These are phyloP conservation scores for Cebidichthys violaceus DNA, from an alignment of 2,113 vertebrate species.

Conservation along the genomic window DNA sequence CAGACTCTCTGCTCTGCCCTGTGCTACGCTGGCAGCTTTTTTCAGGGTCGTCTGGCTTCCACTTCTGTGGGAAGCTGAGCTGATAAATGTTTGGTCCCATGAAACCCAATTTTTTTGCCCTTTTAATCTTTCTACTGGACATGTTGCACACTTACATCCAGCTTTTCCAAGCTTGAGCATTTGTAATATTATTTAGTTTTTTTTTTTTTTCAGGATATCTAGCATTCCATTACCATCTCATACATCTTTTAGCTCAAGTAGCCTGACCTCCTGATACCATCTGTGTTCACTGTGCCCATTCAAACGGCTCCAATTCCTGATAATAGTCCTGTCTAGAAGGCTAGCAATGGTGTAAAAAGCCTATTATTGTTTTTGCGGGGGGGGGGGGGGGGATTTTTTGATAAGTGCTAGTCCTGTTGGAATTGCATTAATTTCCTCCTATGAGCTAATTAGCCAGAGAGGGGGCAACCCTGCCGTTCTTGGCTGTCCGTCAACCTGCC, in stretches of 20 bases:
- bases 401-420: slow-evolving; percentile 80
- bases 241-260: slow-evolving; percentile 48
- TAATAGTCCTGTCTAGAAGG: slow-evolving; percentile 69
- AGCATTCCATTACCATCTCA: slow-evolving; percentile 49
- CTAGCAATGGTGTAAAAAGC: slow-evolving; percentile 53
- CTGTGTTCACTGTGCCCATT: slow-evolving; percentile 50
- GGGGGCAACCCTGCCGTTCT: slow-evolving; percentile 84
- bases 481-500: slow-evolving; percentile 88
- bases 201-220: slow-evolving; percentile 15
- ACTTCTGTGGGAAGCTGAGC: slow-evolving; percentile 63
- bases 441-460: slow-evolving; percentile 91
- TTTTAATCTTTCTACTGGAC: slow-evolving; percentile 67
- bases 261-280: slow-evolving; percentile 48
- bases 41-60: slow-evolving; percentile 71
- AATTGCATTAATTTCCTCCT: slow-evolving; percentile 86
- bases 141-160: slow-evolving; percentile 50
- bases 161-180: slow-evolving; percentile 50
- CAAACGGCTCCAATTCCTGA: slow-evolving; percentile 63
- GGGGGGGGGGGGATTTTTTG: slow-evolving; percentile 82
- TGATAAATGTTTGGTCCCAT: slow-evolving; percentile 66
- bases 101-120: slow-evolving; percentile 54
- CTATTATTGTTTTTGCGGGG: slow-evolving; percentile 55
- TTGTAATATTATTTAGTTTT: slow-evolving; percentile 33
- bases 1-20: slow-evolving; percentile 61
- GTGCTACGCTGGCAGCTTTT: slow-evolving; percentile 64